Conservation (phyloP, 2,113 vertebrate species). For the Tetrao urogallus region DNA sequence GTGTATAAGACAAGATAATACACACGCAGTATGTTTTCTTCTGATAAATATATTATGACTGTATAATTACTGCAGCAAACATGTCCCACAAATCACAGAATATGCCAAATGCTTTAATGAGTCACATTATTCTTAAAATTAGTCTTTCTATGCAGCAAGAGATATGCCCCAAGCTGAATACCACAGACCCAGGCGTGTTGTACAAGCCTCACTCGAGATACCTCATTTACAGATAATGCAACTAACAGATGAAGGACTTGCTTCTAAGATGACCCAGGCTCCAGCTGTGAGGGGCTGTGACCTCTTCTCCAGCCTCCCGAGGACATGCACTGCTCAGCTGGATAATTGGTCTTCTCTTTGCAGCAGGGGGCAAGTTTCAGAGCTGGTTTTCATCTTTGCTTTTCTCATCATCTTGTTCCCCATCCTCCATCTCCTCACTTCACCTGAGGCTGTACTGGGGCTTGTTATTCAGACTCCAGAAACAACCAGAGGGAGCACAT, state of each 20-base stretch:
- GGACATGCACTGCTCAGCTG: neutral
- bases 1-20: neutral
- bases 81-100: neutral
- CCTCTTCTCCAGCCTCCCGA: neutral
- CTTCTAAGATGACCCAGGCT: neutral
- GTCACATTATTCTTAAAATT: neutral
- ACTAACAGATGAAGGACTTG: neutral
- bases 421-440: neutral
- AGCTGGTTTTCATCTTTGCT: neutral
- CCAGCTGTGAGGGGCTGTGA: neutral
- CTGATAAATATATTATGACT: neutral
- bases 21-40: neutral
- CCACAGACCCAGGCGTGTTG: accelerated
- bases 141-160: neutral
- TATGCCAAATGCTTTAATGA: neutral
- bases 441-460: neutral
- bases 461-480: neutral
- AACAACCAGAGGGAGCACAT: neutral
- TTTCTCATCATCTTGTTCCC: accelerated
- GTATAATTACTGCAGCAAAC: neutral
- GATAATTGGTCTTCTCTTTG: neutral
- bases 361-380: neutral
- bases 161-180: neutral
- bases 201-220: neutral
- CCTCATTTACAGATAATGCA: neutral